These are phyloP conservation scores for Rhinoraja longicauda DNA, from an alignment of 2,797 vertebrate species.

Conservation along the genomic window DNA sequence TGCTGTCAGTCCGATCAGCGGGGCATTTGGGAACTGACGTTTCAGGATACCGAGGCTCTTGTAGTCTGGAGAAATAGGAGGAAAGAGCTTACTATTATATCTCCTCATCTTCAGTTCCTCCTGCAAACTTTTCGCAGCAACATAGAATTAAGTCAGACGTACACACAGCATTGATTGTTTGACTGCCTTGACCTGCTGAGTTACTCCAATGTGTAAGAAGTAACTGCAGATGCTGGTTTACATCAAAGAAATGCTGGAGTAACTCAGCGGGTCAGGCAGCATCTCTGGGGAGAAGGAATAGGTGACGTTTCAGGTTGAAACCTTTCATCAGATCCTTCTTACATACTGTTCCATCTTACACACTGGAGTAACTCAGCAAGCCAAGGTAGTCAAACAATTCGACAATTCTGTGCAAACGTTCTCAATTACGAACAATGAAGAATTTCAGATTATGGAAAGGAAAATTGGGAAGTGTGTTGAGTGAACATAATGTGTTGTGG, in stretches of 20 bases:
- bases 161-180: too few relatives aligned
- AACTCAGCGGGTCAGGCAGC: too few relatives aligned
- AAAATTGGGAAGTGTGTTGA: not conserved
- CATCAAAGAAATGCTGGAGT: too few relatives aligned
- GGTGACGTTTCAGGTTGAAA: too few relatives aligned
- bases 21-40: constrained; percentile 81
- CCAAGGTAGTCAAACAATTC: not conserved
- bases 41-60: constrained; percentile 94
- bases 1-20: constrained; percentile 84
- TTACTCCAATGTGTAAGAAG: too few relatives aligned
- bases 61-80: constrained; percentile 66
- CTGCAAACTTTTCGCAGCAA: not conserved
- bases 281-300: too few relatives aligned
- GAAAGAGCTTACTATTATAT: not conserved
- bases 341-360: too few relatives aligned
- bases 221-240: too few relatives aligned
- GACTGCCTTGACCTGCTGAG: too few relatives aligned
- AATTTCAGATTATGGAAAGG: not conserved
- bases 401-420: not conserved
- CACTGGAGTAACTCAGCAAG: too few relatives aligned
- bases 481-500: not conserved
- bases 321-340: too few relatives aligned
- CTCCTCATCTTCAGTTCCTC: not conserved
- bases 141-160: not conserved
- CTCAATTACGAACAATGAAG: not conserved